Evolutionary conservation across 2,113 vertebrate species (phyloP).

Genomic region (human (Homo sapiens)): DNA sequence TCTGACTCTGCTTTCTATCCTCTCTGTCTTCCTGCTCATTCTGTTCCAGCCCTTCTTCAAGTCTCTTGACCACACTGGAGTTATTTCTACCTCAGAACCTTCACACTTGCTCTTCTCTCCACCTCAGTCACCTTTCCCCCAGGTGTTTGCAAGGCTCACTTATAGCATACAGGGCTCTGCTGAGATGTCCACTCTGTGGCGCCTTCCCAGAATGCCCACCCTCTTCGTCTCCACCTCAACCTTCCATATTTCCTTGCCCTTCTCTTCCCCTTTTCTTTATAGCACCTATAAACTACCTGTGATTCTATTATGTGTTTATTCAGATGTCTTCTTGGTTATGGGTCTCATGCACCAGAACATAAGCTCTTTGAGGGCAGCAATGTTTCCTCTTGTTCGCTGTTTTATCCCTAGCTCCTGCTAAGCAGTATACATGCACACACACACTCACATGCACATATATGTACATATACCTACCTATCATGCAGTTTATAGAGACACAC

Average conservation of each 20-base stretch:
- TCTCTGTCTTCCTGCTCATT: background rate
- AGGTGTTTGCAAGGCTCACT: background rate
- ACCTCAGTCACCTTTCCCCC: no score
- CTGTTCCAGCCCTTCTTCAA: background rate
- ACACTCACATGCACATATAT: accelerated
- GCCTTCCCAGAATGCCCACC: background rate
- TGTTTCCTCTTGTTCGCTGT: background rate
- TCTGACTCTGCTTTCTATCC: background rate
- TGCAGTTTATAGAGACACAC: background rate
- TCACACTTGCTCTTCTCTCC: background rate
- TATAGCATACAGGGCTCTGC: background rate
- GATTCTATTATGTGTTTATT: background rate
- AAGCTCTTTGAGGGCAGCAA: background rate
- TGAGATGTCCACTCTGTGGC: background rate
- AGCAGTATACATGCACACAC: no score
- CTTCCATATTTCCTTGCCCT: accelerated
- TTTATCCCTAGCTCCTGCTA: no score
- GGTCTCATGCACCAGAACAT: background rate
- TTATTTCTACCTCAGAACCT: background rate
- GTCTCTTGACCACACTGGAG: accelerated
- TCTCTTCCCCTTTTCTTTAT: background rate
- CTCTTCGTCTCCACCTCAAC: background rate
- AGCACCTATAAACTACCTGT: background rate
- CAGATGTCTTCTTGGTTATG: background rate
- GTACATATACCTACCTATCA: background rate